Base-by-base conservation (phyloP, 2,113 vertebrate species). In the Syngnathoides biaculeatus region DNA sequence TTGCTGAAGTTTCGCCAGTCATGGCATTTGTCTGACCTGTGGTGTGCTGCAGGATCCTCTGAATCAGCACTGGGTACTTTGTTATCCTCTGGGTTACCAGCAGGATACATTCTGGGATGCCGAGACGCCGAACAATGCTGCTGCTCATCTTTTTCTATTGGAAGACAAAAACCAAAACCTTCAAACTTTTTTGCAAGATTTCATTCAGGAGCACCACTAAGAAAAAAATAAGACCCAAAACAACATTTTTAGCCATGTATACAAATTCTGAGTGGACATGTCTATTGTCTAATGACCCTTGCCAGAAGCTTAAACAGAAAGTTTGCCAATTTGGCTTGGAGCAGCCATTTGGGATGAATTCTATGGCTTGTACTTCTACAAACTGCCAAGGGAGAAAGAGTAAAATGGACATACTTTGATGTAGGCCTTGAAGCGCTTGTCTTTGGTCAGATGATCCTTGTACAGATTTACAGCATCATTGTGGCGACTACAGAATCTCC, bases 71-170 rank as follows among this genome's bases (percentile, higher is more conserved):
- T 0, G 97, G 97, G 79, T 99, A 98, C 84, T 99, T 98, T 24
- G 97, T 99, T 86, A 98, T 97, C 77, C 97, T 92, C 87, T 99
- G 97, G 5, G 97, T 99, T 55, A 98, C 97, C 45, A 98, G 87
- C 79, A 98, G 81, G 71, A 98, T 97, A 87, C 97, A 99, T 79
- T 99, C 97, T 15, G 96, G 95, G 81, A 99, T 94, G 24, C 97
- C 93, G 22, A 99, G 91, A 7, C 97, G 89, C 43, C 96, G 92
- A 59, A 99, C 97, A 3, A 98, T 80, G 1, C 94, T 91, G 72
- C 95, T 95, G 79, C 94, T 96, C 95, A 97, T 97, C 90, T 98
- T 98, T 92, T 95, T 95, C 97, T 99, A 74, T 74, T 86, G 77
- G 39, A 79, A 71, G 13, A 58, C 14, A 35, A 38, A 14, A 83